Percentiles rank a stretch among this genome's conserved stretches.
Conservation (phyloP, 1,140 invertebrate species). For the Drosophila ironensis region DNA sequence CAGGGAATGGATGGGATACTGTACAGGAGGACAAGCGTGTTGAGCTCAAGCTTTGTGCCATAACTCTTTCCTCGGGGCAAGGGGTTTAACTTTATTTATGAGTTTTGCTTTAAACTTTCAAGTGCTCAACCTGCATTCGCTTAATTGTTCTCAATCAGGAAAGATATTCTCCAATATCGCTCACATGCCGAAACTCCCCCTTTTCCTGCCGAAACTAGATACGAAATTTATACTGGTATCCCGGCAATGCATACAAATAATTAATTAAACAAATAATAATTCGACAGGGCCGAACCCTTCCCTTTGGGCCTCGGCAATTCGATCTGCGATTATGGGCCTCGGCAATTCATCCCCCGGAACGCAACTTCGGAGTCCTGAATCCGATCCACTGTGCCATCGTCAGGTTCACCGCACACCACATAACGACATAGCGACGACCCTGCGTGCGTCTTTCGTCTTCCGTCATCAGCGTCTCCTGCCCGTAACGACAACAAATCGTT, state of each 20-base stretch:
- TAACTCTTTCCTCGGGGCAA: too few relatives aligned
- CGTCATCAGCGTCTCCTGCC: slow-evolving; percentile 10
- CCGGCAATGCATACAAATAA: slow-evolving; percentile 29
- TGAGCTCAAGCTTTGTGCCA: too few relatives aligned
- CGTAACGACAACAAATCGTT: slow-evolving; percentile 69
- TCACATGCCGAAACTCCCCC: not conserved
- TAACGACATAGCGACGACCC: too few relatives aligned
- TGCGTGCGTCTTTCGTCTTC: slow-evolving; percentile 4
- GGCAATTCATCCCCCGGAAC: slow-evolving; percentile 3
- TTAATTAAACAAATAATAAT: slow-evolving; percentile 40
- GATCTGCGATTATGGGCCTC: slow-evolving; percentile 14
- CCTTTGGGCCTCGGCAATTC: slow-evolving; percentile 20
- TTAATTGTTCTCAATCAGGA: too few relatives aligned
- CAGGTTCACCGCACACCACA: slow-evolving; percentile 42
- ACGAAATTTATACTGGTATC: slow-evolving; percentile 17
- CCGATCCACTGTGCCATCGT: slow-evolving; percentile 34
- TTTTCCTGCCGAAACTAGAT: slow-evolving; percentile 10
- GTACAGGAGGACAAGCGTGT: too few relatives aligned
- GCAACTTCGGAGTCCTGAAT: too few relatives aligned
- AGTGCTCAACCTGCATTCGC: too few relatives aligned
- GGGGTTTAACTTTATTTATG: too few relatives aligned
- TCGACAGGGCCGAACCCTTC: too few relatives aligned
- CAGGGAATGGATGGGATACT: not conserved
- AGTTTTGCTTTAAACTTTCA: too few relatives aligned
- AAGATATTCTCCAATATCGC: slow-evolving; percentile 8